Conservation (phyloP, 2,888 invertebrate species). For the Ditula angustiorana region DNA sequence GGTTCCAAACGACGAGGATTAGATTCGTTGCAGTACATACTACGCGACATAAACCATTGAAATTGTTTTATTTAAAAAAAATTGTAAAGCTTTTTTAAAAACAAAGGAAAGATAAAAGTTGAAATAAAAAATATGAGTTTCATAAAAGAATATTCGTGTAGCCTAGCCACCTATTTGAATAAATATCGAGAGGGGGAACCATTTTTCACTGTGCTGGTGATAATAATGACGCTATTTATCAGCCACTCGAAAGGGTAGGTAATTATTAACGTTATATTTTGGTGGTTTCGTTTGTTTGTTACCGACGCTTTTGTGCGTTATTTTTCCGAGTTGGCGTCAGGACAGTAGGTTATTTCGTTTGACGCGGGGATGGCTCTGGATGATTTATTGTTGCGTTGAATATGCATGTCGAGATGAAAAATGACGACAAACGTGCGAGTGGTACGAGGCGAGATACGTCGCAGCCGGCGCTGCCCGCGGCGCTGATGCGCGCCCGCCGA, state of each 20-base stretch:
- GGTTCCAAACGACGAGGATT: too few species aligned
- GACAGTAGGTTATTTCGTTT: conserved; percentile 77
- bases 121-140: conserved; percentile 58
- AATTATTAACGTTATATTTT: conserved; percentile 82
- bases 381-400: conserved; percentile 84
- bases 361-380: conserved; percentile 70
- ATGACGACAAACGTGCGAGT: conserved; percentile 74
- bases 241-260: conserved; percentile 79
- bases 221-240: conserved; percentile 84
- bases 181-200: conserved; percentile 75
- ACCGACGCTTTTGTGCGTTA: conserved; percentile 69
- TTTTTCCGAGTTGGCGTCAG: conserved; percentile 71
- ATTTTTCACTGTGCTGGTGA: conserved; percentile 79
- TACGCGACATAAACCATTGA: too few species aligned
- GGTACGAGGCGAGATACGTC: conserved; percentile 59
- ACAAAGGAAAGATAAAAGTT: conserved; percentile 36
- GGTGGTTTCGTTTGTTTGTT: conserved; percentile 77
- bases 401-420: conserved; percentile 85
- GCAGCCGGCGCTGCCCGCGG: conserved; percentile 36
- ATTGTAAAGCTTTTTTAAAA: conserved; percentile 40
- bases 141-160: conserved; percentile 65
- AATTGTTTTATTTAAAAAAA: too few species aligned
- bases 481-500: conserved; percentile 35
- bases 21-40: too few species aligned
- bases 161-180: conserved; percentile 71